Evolutionary conservation across 2,797 vertebrate species (phyloP).

Genomic region (Myotis findleyi): DNA sequence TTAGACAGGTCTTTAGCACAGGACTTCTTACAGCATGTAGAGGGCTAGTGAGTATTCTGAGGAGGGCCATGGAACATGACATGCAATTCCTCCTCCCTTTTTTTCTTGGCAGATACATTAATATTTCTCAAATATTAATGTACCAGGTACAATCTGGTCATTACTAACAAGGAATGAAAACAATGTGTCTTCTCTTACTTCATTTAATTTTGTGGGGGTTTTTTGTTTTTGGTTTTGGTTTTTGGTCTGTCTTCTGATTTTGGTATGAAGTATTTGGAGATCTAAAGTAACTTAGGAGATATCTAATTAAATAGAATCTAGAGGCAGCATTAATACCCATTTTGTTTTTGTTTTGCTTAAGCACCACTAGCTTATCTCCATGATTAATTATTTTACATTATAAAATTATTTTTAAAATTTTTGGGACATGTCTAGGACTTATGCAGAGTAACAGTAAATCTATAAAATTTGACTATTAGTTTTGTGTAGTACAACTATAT

Average conservation of each 20-base stretch:
- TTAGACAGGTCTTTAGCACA: not conserved
- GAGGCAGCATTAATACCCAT: not conserved
- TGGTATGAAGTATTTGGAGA: not conserved
- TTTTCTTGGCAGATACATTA: not conserved
- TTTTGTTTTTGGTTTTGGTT: no score
- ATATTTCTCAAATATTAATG: not conserved
- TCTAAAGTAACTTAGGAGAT: not conserved
- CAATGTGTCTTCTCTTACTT: not conserved
- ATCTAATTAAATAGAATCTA: not conserved
- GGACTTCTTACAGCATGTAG: not conserved
- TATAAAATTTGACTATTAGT: not conserved
- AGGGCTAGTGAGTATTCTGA: not conserved
- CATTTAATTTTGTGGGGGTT: not conserved
- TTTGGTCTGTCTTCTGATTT: not conserved
- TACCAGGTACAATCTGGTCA: not conserved
- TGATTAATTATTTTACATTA: not conserved
- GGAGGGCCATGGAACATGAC: not conserved
- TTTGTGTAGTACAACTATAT: not conserved
- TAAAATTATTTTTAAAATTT: not conserved
- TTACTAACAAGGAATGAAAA: not conserved
- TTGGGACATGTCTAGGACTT: not conserved
- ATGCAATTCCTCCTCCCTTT: not conserved
- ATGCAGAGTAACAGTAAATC: not conserved
- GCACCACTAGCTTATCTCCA: not conserved
- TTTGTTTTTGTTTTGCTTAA: not conserved